Evolutionary conservation across 2,888 invertebrate species (phyloP), one percentile per base, ranked within the genome.

Genomic region (Venusia cambrica): DNA sequence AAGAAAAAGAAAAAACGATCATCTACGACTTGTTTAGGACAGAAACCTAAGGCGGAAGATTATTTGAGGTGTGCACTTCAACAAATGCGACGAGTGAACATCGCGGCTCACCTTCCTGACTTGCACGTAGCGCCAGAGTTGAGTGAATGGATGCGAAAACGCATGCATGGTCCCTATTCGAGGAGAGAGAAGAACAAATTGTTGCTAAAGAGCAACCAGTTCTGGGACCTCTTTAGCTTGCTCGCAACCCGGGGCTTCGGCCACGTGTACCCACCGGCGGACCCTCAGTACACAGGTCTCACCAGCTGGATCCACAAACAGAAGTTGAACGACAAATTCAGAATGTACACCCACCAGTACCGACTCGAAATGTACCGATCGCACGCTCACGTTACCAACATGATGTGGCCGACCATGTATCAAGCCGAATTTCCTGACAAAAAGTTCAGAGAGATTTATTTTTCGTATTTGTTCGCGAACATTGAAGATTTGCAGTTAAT

Each of bases 381-480:
- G 5, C 62, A 74, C 1, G 79, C 80, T 1, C 50, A 62, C 5
- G 39, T 74, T 1, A 68, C 56, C 6, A 85, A 85, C 40, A 32
- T 80, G 38, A 45, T 83, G 33, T 85, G 85, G 85, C 62, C 79
- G 1, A 60, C 80, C 1, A 84, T 85, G 83, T 80, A 42, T 31
- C 79, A 77, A 29, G 68, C 73, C 1, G 59, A 78, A 44, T 67
- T 73, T 15, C 83, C 81, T 0, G 81, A 83, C 44, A 83, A 79
- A 39, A 78, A 70, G 22, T 85, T 84, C 52, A 63, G 85, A 1
- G 75, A 81, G 52, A 81, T 80, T 54, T 85, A 62, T 54, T 84
- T 76, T 55, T 75, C 81, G 0, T 85, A 85, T 48, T 38, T 81
- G 20, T 69, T 51, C 30, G 54, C 52, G 3, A 59, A 58, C 16